phyloP scores from a whole-genome alignment of 1,140 invertebrate genomes.

The Caenorhabditis brenneri region DNA sequence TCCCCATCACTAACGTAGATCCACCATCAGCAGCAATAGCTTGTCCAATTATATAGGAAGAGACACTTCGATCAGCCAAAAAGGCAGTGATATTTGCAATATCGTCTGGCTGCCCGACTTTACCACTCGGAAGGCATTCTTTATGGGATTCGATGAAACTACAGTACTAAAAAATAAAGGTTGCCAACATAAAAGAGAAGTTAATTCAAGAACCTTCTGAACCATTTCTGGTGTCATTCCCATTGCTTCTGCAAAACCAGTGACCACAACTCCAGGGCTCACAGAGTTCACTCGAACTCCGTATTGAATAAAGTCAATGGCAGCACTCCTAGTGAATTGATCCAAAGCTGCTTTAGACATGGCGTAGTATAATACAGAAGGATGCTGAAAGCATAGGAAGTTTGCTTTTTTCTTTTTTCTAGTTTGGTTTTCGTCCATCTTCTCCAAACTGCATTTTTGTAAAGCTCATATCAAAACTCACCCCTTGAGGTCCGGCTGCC shows the following conservation, averaged over 20 bases:
- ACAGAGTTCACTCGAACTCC: constrained; percentile 53
- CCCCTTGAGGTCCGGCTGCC: not conserved
- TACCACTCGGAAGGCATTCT: not conserved
- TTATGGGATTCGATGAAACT: too few species aligned
- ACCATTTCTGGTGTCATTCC: not conserved
- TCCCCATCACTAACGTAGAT: too few species aligned
- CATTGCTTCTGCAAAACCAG: not conserved
- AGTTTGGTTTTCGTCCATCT: constrained; percentile 76
- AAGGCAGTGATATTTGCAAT: constrained; percentile 43
- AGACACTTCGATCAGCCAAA: constrained; percentile 9
- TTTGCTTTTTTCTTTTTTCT: constrained; percentile 77
- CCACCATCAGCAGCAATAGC: too few species aligned
- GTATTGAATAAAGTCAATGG: constrained; percentile 82
- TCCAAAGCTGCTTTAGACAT: too few species aligned
- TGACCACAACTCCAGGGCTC: constrained; percentile 47
- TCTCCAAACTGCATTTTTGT: too few species aligned
- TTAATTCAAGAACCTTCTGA: not conserved
- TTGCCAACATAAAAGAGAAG: too few species aligned
- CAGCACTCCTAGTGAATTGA: too few species aligned
- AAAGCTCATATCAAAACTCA: constrained; percentile 51
- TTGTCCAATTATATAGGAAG: constrained; percentile 13
- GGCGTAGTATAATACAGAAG: too few species aligned
- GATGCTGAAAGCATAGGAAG: too few species aligned
- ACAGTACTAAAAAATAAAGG: too few species aligned
- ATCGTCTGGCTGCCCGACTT: not conserved